Conservation (phyloP, 1,140 invertebrate genomes). For the Limonius californicus region DNA sequence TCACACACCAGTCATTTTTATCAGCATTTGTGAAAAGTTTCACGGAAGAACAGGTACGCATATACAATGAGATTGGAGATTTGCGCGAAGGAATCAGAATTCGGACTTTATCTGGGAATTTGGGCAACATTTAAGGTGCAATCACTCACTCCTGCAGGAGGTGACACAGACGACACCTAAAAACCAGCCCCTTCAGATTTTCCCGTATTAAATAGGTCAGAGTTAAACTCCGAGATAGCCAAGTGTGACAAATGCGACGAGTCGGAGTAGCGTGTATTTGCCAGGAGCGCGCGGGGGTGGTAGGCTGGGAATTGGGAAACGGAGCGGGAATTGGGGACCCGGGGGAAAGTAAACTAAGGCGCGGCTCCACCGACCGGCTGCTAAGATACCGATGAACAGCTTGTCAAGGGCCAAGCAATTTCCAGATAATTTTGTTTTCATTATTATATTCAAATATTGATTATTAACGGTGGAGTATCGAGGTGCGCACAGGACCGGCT, state of each 20-base stretch:
- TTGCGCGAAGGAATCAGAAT: background rate
- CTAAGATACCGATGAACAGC: conserved; percentile 17
- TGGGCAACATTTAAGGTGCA: background rate
- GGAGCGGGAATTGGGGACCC: conserved; percentile 11
- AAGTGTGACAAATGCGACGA: conserved; percentile 16
- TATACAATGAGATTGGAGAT: background rate
- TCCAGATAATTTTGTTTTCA: conserved; percentile 8
- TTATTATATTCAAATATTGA: conserved; percentile 8
- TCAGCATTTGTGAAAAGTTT: conserved; percentile 9
- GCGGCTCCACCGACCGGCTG: conserved; percentile 8
- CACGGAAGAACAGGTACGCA: background rate
- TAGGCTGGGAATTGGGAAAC: background rate
- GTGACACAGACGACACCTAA: background rate
- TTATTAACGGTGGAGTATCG: background rate
- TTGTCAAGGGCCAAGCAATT: background rate
- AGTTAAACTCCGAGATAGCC: conserved; percentile 18
- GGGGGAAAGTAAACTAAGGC: conserved; percentile 16
- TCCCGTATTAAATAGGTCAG: conserved; percentile 17
- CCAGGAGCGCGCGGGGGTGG: background rate
- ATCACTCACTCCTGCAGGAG: conserved; percentile 8
- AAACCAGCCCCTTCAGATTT: conserved; percentile 12
- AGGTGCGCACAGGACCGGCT: background rate
- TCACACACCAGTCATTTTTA: too few species aligned
- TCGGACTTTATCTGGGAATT: background rate
- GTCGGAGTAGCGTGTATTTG: conserved; percentile 15